phyloP scores from a whole-genome alignment of 2,113 vertebrate species.

The Psittacula cyanocephala region DNA sequence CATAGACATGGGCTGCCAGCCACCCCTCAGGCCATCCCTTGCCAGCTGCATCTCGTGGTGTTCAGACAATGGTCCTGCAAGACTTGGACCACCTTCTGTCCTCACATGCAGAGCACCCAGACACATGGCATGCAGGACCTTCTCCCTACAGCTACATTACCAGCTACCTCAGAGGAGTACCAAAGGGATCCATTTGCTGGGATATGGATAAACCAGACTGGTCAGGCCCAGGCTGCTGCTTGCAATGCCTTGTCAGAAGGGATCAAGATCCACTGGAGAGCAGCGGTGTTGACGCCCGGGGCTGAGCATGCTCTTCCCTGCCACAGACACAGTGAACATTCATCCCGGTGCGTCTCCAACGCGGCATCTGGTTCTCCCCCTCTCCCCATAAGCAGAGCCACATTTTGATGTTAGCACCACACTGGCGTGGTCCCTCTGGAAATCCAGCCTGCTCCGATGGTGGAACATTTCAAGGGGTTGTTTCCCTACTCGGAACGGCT shows the following conservation, averaged over 20 bases:
- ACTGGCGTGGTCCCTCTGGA: background rate
- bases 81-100: no score
- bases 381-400: accelerated
- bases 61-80: accelerated
- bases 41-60: accelerated
- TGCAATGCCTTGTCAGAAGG: accelerated
- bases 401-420: accelerated
- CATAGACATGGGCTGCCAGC: background rate
- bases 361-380: background rate
- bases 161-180: accelerated
- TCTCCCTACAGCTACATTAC: background rate
- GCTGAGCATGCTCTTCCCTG: background rate
- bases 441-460: background rate
- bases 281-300: accelerated
- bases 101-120: background rate
- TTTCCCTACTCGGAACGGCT: background rate
- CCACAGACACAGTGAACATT: accelerated
- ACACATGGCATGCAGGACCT: background rate
- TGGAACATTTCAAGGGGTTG: background rate
- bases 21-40: accelerated
- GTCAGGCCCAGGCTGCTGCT: background rate
- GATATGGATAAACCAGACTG: accelerated
- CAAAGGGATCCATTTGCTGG: background rate
- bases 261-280: background rate
- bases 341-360: background rate